Conservation (phyloP, 2,797 vertebrate species). For the Melopsittacus undulatus region DNA sequence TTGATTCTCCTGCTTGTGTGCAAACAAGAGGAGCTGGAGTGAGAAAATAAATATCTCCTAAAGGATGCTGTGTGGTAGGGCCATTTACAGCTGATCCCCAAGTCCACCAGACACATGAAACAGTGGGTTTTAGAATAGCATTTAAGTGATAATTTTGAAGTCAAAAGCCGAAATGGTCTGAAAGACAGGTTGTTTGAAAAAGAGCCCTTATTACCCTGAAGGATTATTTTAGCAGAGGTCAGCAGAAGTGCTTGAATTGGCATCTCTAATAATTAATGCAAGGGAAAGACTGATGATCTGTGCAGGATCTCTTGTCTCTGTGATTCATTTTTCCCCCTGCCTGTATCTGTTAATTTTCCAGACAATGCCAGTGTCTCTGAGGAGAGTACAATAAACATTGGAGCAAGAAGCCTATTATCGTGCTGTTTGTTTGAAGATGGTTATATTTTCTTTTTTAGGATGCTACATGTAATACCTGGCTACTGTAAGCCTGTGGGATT, state of each 20-base stretch:
- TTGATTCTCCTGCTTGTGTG: background rate
- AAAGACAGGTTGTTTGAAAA: background rate
- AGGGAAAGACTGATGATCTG: conserved; percentile 1
- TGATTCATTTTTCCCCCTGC: background rate
- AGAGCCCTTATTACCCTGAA: background rate
- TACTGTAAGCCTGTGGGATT: background rate
- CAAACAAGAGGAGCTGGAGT: background rate
- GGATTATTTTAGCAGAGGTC: background rate
- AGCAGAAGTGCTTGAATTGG: background rate
- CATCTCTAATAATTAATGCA: background rate
- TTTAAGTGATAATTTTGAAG: background rate
- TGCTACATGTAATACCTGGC: background rate
- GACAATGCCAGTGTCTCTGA: background rate
- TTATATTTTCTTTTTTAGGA: background rate
- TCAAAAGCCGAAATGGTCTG: background rate
- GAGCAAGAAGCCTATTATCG: background rate
- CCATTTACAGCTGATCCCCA: background rate
- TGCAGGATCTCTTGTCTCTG: background rate
- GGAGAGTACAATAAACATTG: background rate
- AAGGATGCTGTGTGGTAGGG: background rate
- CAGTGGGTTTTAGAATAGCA: background rate
- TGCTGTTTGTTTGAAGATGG: background rate
- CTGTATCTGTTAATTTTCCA: background rate
- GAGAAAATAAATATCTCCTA: background rate
- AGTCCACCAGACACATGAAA: background rate